A percentile compares a stretch with the other conserved stretches of the same genome.
These are phyloP conservation scores for Euwallacea fornicatus DNA, from an alignment of 1,140 invertebrate genomes.

Conservation along the genomic window DNA sequence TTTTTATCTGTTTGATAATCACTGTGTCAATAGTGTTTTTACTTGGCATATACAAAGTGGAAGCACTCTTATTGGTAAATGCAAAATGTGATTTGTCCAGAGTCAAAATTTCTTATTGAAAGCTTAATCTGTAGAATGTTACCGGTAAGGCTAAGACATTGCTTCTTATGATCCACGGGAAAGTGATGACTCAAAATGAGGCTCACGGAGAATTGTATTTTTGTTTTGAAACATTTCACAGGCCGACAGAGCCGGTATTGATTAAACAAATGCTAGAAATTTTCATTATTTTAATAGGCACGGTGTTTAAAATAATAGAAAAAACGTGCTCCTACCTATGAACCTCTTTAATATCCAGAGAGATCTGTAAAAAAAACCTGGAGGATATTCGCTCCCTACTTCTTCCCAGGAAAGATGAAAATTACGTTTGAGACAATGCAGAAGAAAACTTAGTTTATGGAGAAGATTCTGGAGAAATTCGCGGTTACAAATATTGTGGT, in stretches of 20 bases:
- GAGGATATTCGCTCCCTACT: conserved; percentile 53
- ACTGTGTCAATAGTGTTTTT: background rate
- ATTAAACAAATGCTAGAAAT: conserved; percentile 56
- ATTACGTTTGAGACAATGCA: conserved; percentile 48
- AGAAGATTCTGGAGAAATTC: conserved; percentile 10
- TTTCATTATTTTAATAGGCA: conserved; percentile 56
- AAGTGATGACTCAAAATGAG: background rate
- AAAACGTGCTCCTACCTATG: conserved; percentile 53
- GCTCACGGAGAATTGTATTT: conserved; percentile 7
- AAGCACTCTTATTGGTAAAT: conserved; percentile 8
- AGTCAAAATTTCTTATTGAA: too few relatives aligned
- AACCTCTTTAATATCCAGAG: conserved; percentile 53
- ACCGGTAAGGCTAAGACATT: too few relatives aligned
- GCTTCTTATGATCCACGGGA: too few relatives aligned
- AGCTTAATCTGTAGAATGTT: too few relatives aligned
- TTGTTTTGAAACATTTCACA: conserved; percentile 42
- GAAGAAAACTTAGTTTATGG: conserved; percentile 10
- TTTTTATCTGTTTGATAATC: background rate
- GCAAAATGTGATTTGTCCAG: background rate
- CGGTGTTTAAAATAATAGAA: conserved; percentile 50
- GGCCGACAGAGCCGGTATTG: conserved; percentile 52
- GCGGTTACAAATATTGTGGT: conserved; percentile 15
- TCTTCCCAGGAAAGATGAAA: conserved; percentile 51
- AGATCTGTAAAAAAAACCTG: conserved; percentile 55
- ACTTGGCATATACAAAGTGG: conserved; percentile 5